phyloP scores from a whole-genome alignment of 2,888 invertebrate genomes.

The Alloscopus bannaensis region DNA sequence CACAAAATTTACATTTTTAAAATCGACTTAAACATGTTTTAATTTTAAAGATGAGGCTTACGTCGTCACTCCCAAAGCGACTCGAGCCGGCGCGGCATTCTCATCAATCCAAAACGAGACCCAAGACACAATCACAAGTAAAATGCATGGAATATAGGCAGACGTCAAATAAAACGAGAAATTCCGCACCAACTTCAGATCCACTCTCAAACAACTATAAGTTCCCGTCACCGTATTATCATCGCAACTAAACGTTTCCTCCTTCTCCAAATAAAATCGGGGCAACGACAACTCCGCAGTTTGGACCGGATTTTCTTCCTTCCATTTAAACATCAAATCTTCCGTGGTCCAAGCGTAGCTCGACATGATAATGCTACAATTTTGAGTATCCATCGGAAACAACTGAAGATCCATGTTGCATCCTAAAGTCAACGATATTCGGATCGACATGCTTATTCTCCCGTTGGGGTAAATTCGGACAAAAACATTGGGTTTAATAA shows the following conservation, averaged over 20 bases:
- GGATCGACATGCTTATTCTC: constrained; percentile 34
- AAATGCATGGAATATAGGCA: constrained; percentile 78
- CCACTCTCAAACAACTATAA: constrained; percentile 78
- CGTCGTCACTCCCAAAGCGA: constrained; percentile 77
- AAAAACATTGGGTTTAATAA: constrained; percentile 63
- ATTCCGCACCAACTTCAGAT: constrained; percentile 76
- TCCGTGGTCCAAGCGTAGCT: constrained; percentile 94
- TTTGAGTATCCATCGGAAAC: constrained; percentile 77
- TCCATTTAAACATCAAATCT: constrained; percentile 96
- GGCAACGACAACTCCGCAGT: constrained; percentile 94
- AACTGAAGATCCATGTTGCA: constrained; percentile 76
- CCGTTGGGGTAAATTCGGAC: constrained; percentile 61
- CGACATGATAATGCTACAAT: constrained; percentile 76
- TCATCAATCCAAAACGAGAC: constrained; percentile 75
- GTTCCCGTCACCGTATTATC: constrained; percentile 96
- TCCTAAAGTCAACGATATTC: constrained; percentile 75
- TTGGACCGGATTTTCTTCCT: constrained; percentile 95
- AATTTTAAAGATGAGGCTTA: too few species aligned
- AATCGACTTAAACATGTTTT: too few species aligned
- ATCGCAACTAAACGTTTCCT: constrained; percentile 95
- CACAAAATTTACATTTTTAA: too few species aligned
- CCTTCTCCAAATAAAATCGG: constrained; percentile 94
- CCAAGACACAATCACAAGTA: constrained; percentile 75
- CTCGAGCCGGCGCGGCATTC: constrained; percentile 75
- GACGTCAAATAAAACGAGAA: constrained; percentile 78